Evolutionary conservation across 2,797 vertebrate species (phyloP).

Genomic region (Pagetopsis macropterus): DNA sequence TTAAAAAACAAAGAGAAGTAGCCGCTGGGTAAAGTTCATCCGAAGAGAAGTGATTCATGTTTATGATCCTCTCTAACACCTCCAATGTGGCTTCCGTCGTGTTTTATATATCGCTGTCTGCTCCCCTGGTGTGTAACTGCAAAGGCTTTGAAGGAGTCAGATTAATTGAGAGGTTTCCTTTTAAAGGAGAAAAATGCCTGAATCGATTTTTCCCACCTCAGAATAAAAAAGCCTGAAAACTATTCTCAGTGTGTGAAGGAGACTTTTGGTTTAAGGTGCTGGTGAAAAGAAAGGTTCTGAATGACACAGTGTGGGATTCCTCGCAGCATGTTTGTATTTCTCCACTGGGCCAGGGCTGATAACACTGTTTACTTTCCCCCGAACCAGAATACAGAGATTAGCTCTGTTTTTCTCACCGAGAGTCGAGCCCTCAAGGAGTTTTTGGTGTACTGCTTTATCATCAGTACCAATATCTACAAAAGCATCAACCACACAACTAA

Average conservation of each 20-base stretch:
- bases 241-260: conserved; percentile 42
- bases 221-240: conserved; percentile 20
- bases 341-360: conserved; percentile 60
- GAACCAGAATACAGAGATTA: conserved; percentile 62
- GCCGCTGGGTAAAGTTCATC: conserved; percentile 53
- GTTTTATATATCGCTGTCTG: conserved; percentile 57
- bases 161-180: conserved; percentile 61
- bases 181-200: conserved; percentile 14
- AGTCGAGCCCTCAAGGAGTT: conserved; percentile 44
- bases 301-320: conserved; percentile 49
- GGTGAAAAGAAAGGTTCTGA: conserved; percentile 46
- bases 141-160: conserved; percentile 67
- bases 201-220: conserved; percentile 54
- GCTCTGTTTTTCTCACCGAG: conserved; percentile 44
- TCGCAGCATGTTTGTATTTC: conserved; percentile 61
- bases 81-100: conserved; percentile 34
- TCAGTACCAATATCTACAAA: conserved; percentile 39
- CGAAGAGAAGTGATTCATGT: conserved; percentile 40
- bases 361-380: conserved; percentile 67
- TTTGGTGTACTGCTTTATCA: conserved; percentile 44
- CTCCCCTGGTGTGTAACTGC: conserved; percentile 30
- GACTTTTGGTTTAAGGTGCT: conserved; percentile 39
- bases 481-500: conserved; percentile 27
- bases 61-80: conserved; percentile 54
- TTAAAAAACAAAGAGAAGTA: conserved; percentile 47